phyloP scores from a whole-genome alignment of 2,113 vertebrate genomes.

The Protobothrops flavoviridis region DNA sequence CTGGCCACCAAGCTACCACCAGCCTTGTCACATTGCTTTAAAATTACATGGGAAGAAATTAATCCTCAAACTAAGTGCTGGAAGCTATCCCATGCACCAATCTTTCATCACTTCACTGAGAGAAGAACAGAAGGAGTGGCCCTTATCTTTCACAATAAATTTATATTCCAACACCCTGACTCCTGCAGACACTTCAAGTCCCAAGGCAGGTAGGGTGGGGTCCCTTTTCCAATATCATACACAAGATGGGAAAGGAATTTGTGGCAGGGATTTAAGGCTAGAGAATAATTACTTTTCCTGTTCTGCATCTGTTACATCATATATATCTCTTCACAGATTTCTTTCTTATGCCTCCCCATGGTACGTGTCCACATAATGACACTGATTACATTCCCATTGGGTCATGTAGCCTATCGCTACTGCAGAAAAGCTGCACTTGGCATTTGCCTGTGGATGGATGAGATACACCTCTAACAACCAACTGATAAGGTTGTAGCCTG shows the following conservation, averaged over 20 bases:
- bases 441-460: not conserved
- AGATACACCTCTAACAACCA: not conserved
- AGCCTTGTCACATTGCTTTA: not conserved
- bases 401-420: not conserved
- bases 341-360: not conserved
- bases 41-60: not conserved
- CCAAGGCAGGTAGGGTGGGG: not conserved
- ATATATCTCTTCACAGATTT: not conserved
- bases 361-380: not conserved
- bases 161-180: not conserved
- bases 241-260: not conserved
- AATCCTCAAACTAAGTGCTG: not conserved
- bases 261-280: not conserved
- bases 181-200: not conserved
- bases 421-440: not conserved
- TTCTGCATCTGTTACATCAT: not conserved
- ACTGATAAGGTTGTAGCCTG: not conserved
- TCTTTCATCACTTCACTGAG: not conserved
- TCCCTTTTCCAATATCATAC: not conserved
- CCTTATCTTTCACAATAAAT: not conserved
- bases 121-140: not conserved
- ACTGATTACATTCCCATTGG: not conserved
- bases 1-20: not conserved
- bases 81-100: not conserved
- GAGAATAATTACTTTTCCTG: not conserved